A percentile compares a stretch with the other conserved stretches of the same genome.
Evolutionary conservation across 1,140 invertebrate genomes (phyloP).

Genomic region (Tetramorium parvispinum): DNA sequence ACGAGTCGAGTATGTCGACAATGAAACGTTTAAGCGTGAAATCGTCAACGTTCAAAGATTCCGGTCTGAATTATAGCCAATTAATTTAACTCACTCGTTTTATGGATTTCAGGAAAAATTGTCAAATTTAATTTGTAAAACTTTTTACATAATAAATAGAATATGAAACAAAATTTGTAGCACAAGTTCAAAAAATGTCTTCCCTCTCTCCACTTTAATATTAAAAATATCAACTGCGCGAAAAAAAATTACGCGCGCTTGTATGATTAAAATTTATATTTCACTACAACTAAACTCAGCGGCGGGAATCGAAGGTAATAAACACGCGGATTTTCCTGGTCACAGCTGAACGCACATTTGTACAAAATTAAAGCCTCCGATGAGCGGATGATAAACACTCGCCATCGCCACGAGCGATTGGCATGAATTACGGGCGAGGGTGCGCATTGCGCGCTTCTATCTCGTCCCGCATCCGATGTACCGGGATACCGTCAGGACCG

Average conservation of each 20-base stretch:
- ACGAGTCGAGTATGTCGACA: not conserved
- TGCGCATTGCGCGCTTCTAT: not conserved
- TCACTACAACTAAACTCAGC: not conserved
- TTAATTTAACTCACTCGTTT: not conserved
- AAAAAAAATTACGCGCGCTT: not conserved
- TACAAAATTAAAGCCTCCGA: constrained; percentile 44
- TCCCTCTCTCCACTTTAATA: not conserved
- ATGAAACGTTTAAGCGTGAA: not conserved
- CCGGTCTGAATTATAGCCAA: not conserved
- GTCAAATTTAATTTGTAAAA: not conserved
- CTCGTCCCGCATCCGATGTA: constrained; percentile 17
- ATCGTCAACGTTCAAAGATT: not conserved
- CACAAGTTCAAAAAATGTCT: not conserved
- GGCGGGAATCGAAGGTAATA: constrained; percentile 24
- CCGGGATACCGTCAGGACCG: constrained; percentile 17
- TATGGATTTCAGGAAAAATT: not conserved
- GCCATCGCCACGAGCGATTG: constrained; percentile 32
- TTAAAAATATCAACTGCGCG: not conserved
- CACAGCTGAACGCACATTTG: not conserved
- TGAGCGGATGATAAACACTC: constrained; percentile 41
- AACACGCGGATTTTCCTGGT: constrained; percentile 46
- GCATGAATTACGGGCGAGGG: constrained; percentile 34
- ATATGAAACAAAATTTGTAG: not conserved
- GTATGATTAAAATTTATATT: constrained; percentile 5
- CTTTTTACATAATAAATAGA: not conserved